phyloP scores from a whole-genome alignment of 2,797 vertebrate species.

The Periparus ater region DNA sequence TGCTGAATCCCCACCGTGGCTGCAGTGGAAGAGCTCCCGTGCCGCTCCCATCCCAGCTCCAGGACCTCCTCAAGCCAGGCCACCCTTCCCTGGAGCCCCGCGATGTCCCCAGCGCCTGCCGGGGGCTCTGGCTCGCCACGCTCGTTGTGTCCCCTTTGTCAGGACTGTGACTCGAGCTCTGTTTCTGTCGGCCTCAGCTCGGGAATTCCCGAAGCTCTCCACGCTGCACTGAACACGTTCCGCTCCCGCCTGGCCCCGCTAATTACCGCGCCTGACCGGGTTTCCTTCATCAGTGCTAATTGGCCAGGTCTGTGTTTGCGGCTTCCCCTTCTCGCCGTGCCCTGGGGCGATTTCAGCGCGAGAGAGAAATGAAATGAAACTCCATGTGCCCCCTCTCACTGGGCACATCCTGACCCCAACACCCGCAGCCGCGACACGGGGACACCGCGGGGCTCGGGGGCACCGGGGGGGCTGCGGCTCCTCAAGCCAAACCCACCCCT shows the following conservation, averaged over 20 bases:
- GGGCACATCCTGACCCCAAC: not conserved
- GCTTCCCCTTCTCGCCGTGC: not conserved
- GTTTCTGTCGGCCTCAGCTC: not conserved
- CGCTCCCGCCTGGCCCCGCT: not conserved
- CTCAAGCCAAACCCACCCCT: not conserved
- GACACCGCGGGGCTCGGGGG: not conserved
- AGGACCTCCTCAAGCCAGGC: not conserved
- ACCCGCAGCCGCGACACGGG: not conserved
- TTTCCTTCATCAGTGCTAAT: conserved; percentile 1
- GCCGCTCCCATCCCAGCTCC: rapidly evolving
- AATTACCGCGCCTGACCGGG: not conserved
- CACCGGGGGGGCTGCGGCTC: not conserved
- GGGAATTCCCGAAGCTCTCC: not conserved
- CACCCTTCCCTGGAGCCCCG: rapidly evolving
- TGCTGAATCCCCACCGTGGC: not conserved
- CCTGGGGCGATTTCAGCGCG: not conserved
- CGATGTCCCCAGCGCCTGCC: rapidly evolving
- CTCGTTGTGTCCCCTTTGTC: not conserved
- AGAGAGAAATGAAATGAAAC: not conserved
- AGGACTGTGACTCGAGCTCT: not conserved
- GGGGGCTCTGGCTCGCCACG: not conserved
- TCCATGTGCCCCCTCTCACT: rapidly evolving
- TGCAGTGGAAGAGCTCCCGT: rapidly evolving
- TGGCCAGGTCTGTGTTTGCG: not conserved
- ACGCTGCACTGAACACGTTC: not conserved